These are phyloP conservation scores for Falco berigora DNA, from an alignment of 2,797 vertebrate genomes.

Conservation along the genomic window DNA sequence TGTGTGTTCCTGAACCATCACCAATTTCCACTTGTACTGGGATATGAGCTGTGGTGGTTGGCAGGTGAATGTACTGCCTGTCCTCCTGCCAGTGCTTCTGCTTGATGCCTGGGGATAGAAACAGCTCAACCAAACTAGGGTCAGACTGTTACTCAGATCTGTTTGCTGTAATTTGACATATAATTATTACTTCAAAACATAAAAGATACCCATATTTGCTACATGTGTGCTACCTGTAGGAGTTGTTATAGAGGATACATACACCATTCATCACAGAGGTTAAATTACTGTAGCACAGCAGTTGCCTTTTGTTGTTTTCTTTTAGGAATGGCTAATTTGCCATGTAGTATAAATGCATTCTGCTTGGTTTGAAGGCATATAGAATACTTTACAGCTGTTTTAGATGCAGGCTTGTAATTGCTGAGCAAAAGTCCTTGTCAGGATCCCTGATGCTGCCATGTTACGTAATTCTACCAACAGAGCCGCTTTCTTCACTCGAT, in stretches of 20 bases:
- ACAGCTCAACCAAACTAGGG: not conserved
- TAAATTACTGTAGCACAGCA: not conserved
- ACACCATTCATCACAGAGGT: not conserved
- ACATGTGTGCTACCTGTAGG: not conserved
- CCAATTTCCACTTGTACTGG: not conserved
- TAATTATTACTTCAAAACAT: not conserved
- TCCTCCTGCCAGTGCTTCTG: not conserved
- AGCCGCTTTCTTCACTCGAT: constrained; percentile 14
- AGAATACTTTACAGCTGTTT: not conserved
- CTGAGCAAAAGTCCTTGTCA: not conserved
- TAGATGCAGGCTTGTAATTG: not conserved
- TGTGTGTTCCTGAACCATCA: not conserved
- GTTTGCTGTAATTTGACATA: not conserved
- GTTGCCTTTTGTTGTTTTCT: not conserved
- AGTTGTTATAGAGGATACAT: not conserved
- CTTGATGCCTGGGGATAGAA: not conserved
- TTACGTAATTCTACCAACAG: not conserved
- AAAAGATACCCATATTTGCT: not conserved
- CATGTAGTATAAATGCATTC: not conserved
- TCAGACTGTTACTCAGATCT: not conserved
- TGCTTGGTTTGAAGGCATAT: not conserved
- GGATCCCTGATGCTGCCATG: not conserved
- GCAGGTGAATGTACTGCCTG: not conserved
- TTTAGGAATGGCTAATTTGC: not conserved
- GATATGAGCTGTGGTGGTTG: not conserved